A percentile compares a stretch with the other conserved stretches of the same genome.
Evolutionary conservation across 2,113 vertebrate species (phyloP).

Genomic region (Callithrix jacchus): DNA sequence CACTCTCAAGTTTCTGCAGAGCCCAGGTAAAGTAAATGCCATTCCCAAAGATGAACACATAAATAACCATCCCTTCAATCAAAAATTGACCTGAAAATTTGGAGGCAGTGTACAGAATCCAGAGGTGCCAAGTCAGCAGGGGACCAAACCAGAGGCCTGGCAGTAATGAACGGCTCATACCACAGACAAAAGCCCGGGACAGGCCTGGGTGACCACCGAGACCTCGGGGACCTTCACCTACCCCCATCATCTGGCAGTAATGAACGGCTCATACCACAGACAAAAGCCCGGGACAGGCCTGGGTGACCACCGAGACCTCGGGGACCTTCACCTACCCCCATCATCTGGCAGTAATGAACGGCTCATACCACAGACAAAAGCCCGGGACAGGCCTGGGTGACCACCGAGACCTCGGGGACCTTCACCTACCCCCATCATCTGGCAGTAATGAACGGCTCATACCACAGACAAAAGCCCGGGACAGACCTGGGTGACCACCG

Average conservation of each 20-base stretch:
- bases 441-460: neutral
- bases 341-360: too few relatives aligned
- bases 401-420: neutral
- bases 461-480: neutral
- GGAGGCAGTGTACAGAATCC: neutral
- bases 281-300: too few relatives aligned
- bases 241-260: too few relatives aligned
- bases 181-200: too few relatives aligned
- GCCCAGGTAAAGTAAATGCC: constrained; percentile 40
- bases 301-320: neutral
- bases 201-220: neutral
- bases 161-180: neutral
- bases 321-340: accelerated
- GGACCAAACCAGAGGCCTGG: neutral
- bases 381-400: neutral
- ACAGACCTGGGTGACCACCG: neutral
- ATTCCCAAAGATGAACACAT: constrained; percentile 19
- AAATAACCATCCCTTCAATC: neutral
- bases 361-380: neutral
- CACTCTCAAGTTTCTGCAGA: neutral
- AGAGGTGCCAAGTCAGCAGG: neutral
- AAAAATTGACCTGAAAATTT: neutral
- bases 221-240: neutral
- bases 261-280: neutral
- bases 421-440: accelerated